A percentile compares a stretch with the other conserved stretches of the same genome.
These are phyloP conservation scores for Laticauda laticaudata DNA, from an alignment of 2,113 vertebrate species.

Conservation along the genomic window DNA sequence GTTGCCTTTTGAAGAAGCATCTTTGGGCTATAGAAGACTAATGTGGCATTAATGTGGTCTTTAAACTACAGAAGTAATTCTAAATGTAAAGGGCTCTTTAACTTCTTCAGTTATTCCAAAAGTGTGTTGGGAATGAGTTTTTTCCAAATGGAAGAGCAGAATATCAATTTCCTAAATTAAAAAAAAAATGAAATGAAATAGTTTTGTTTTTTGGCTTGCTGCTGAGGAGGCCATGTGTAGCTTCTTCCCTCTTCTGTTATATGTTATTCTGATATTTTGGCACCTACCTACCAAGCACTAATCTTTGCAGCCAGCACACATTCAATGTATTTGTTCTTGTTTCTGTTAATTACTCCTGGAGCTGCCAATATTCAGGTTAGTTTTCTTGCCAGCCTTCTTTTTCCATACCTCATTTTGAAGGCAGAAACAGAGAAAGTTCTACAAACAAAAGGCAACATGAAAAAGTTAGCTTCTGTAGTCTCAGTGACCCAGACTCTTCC, in stretches of 20 bases:
- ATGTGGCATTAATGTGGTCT: neutral
- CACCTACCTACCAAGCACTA: neutral
- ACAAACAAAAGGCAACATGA: neutral
- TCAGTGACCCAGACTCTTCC: neutral
- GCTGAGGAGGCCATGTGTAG: neutral
- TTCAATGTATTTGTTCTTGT: neutral
- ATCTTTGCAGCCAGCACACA: neutral
- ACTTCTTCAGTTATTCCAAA: neutral
- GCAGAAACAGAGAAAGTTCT: neutral
- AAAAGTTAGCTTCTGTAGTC: neutral
- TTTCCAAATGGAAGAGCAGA: neutral
- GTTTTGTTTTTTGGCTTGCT: neutral
- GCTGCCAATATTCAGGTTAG: neutral
- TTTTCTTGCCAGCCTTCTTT: conserved; percentile 13
- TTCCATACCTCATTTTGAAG: neutral
- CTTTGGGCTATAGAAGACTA: no score
- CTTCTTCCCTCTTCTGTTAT: neutral
- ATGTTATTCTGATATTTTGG: neutral
- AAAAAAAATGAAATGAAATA: neutral
- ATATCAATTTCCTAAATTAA: neutral
- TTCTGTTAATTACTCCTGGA: conserved; percentile 6
- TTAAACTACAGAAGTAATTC: neutral
- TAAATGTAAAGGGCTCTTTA: neutral
- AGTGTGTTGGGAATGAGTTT: neutral
- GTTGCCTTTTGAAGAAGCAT: neutral